phyloP scores from a whole-genome alignment of 2,113 vertebrate species.

The Microtus pennsylvanicus region DNA sequence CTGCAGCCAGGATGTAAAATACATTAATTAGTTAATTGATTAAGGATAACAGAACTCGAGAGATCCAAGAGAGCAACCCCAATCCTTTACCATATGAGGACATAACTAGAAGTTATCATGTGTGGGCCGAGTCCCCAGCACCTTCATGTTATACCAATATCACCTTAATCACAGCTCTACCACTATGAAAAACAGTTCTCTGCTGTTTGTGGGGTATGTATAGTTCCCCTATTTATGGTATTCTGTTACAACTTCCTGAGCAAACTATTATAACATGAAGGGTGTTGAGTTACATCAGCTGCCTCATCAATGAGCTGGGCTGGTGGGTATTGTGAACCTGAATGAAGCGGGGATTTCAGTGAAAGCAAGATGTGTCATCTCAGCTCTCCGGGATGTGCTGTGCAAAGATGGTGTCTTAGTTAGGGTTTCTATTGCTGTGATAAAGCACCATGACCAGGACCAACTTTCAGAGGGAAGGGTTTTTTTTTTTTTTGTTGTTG shows the following conservation, averaged over 20 bases:
- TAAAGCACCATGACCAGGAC: neutral
- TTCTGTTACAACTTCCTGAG: neutral
- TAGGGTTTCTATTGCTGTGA: neutral
- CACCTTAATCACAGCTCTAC: neutral
- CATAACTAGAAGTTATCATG: neutral
- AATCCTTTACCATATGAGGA: neutral
- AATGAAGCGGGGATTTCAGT: neutral
- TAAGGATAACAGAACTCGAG: neutral
- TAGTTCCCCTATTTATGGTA: neutral
- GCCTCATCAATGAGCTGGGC: neutral
- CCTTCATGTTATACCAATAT: neutral
- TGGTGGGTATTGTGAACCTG: neutral
- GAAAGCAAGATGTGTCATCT: neutral
- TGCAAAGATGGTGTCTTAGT: neutral
- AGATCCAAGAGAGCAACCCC: neutral
- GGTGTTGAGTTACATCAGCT: neutral
- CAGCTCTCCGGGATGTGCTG: neutral
- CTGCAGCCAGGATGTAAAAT: neutral
- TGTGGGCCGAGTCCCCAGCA: too few species aligned
- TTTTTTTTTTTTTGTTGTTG: too few species aligned
- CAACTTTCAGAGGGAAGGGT: neutral
- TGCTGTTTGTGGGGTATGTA: neutral
- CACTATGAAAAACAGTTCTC: neutral
- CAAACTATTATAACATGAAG: neutral
- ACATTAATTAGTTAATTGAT: neutral